These are phyloP conservation scores for Oryzias woworae DNA, from an alignment of 2,113 vertebrate species.

Conservation along the genomic window DNA sequence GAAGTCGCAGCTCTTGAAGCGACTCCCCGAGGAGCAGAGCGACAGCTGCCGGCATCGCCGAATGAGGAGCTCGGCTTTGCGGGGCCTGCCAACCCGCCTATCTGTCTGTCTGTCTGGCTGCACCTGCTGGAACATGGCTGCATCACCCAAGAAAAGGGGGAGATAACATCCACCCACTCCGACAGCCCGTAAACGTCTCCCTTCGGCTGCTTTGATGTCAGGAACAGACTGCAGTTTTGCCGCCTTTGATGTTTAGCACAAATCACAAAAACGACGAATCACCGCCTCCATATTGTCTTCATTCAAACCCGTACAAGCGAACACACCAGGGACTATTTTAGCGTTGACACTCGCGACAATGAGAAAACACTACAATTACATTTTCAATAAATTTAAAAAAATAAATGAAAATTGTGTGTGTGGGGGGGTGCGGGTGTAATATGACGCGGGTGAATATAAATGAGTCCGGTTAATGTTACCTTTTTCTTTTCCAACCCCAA, in stretches of 20 bases:
- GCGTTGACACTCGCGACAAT: not conserved
- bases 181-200: conserved; percentile 24
- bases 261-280: conserved; percentile 1
- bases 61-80: conserved; percentile 34
- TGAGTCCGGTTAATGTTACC: too few species aligned
- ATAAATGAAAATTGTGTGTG: not conserved
- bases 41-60: conserved; percentile 54
- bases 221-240: conserved; percentile 25
- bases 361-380: not conserved
- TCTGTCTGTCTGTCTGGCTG: not conserved
- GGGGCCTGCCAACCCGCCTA: conserved; percentile 22
- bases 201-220: conserved; percentile 14
- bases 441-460: not conserved
- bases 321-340: conserved; percentile 59
- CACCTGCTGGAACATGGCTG: conserved; percentile 49
- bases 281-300: conserved; percentile 44
- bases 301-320: conserved; percentile 43
- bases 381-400: not conserved
- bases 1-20: conserved; percentile 17
- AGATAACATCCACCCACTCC: conserved; percentile 8
- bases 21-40: conserved; percentile 24
- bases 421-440: not conserved
- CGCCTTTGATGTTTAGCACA: conserved; percentile 16
- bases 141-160: conserved; percentile 6
- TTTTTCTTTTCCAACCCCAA: conserved; percentile 9